Percentiles rank a stretch among this genome's conserved stretches.
phyloP scores from a whole-genome alignment of 2,797 vertebrate genomes.

The Acanthornis magna region DNA sequence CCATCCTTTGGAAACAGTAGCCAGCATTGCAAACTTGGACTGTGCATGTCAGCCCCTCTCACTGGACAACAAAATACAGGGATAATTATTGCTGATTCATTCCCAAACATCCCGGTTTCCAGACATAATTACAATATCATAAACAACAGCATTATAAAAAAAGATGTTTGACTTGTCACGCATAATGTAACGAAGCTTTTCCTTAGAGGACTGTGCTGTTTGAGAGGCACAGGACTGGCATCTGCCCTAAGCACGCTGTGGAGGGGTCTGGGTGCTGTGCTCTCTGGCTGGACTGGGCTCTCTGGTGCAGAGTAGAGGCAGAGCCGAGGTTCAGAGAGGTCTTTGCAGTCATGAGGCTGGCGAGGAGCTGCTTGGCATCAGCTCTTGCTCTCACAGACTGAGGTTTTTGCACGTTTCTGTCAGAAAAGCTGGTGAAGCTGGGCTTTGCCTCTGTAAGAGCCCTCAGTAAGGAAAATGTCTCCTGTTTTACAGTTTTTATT shows the following conservation, averaged over 20 bases:
- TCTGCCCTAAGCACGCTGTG: fast-evolving
- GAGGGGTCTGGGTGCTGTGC: not conserved
- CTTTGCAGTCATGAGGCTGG: not conserved
- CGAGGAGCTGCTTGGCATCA: not conserved
- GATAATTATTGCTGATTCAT: not conserved
- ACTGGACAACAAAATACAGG: not conserved
- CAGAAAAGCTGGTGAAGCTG: not conserved
- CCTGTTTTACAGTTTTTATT: not conserved
- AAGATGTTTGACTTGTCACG: not conserved
- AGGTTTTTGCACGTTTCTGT: not conserved
- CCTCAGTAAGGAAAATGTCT: not conserved
- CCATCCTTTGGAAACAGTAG: not conserved
- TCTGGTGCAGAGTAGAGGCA: not conserved
- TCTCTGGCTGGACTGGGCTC: not conserved
- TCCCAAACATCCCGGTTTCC: not conserved
- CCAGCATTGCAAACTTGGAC: not conserved
- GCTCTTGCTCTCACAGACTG: not conserved
- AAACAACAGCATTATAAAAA: not conserved
- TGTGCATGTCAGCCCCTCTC: not conserved
- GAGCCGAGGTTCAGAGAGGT: not conserved
- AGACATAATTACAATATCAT: not conserved
- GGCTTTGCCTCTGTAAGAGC: not conserved
- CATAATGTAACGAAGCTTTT: not conserved
- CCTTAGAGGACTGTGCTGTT: not conserved
- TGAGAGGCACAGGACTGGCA: not conserved